phyloP scores from a whole-genome alignment of 2,113 vertebrate species.

The Ivindomyrus marchei region DNA sequence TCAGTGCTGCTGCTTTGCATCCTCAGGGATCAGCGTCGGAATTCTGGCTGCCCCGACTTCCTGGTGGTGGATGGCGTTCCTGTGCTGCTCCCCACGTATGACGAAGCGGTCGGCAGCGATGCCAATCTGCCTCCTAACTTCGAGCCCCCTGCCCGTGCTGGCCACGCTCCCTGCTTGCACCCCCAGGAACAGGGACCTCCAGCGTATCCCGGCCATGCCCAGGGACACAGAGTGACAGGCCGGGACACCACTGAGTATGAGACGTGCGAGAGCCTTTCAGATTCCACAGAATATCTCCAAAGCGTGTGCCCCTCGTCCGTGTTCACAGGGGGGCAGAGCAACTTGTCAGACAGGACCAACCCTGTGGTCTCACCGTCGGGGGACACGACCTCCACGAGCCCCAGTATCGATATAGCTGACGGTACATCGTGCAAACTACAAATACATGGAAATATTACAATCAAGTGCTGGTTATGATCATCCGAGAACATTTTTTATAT shows the following conservation, averaged over 20 bases:
- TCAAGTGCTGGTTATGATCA: neutral
- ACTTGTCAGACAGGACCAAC: conserved; percentile 47
- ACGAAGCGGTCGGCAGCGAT: conserved; percentile 69
- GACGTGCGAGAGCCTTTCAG: conserved; percentile 50
- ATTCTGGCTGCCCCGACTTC: conserved; percentile 63
- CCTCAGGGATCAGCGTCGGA: conserved; percentile 59
- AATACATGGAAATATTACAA: neutral
- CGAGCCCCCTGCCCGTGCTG: conserved; percentile 46
- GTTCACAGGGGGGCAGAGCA: conserved; percentile 38
- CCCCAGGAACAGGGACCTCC: conserved; percentile 72
- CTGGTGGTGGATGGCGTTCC: conserved; percentile 77
- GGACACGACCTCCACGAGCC: conserved; percentile 61
- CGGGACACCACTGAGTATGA: conserved; percentile 50
- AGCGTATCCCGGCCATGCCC: conserved; percentile 59
- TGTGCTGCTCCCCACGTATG: conserved; percentile 77
- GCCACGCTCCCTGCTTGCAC: conserved; percentile 39
- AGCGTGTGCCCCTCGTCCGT: conserved; percentile 52
- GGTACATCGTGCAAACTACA: conserved; percentile 49
- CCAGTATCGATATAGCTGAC: conserved; percentile 71
- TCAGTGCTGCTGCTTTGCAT: neutral
- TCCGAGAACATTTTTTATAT: neutral
- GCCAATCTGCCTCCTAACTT: conserved; percentile 56
- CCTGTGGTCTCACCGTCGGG: conserved; percentile 21
- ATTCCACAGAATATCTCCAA: conserved; percentile 63
- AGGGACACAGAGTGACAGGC: conserved; percentile 46